Base-by-base conservation (phyloP, 2,888 invertebrate species). In the Cactoblastis cactorum region DNA sequence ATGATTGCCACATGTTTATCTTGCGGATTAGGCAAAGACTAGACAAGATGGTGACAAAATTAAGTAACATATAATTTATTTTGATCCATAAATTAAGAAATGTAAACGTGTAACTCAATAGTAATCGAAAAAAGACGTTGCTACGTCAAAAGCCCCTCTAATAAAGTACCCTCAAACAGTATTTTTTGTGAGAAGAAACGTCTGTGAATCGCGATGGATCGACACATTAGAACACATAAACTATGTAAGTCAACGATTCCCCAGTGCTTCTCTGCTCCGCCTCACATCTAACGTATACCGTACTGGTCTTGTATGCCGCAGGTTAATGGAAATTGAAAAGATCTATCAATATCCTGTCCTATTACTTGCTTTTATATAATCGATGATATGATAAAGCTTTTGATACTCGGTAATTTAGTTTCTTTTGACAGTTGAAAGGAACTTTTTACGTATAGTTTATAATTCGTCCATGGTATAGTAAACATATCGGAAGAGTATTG, bases 271-370 rank as follows among this genome's bases (percentile, higher is more conserved):
- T 14, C 8, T 24, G 19, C 9, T 3, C n/a, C 4, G 14, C 0
- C 35, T 35, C 3, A 6, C 35, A 35, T 5, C 41, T 24, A 14
- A 12, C 41, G 3, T 46, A 34, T n/a, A 19, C 18, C 14, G 34
- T n/a, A 19, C 18, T 19, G 34, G 12, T 12, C 69, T 63, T 76
- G 77, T 79, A 79, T 77, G 77, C 69, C 58, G 58, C 61, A 57
- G 69, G 67, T 76, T 80, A 83, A 78, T 80, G 76, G 71, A 69
- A 71, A 73, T 65, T 43, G 68, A 68, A 76, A 71, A 62, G 63
- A 67, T 69, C 76, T 74, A 77, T 80, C 80, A 75, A 80, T 81
- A 74, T 77, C 69, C 69, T 63, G 65, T 66, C 62, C 69, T 72
- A 72, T 75, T 77, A n/a, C 75, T 73, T 63, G 39, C 39, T n/a